These are phyloP conservation scores for Paradisaea rubra DNA, from an alignment of 2,113 vertebrate species.

Conservation along the genomic window DNA sequence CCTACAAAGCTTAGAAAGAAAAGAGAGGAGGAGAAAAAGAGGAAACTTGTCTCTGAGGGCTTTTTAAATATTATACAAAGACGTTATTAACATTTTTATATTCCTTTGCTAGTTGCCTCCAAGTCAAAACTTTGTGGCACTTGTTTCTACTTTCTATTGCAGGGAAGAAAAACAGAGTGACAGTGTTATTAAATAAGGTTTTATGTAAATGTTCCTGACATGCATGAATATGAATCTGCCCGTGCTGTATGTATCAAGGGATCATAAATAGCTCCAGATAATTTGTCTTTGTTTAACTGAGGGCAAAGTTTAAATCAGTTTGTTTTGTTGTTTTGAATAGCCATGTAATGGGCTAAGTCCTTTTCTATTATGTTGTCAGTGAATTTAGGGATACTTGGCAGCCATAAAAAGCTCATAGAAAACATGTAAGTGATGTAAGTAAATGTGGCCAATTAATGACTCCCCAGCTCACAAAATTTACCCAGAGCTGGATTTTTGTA, in stretches of 20 bases:
- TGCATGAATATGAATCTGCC: conserved; percentile 48
- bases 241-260: neutral
- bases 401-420: conserved; percentile 26
- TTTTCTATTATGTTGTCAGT: conserved; percentile 8
- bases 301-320: conserved; percentile 45
- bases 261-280: conserved; percentile 20
- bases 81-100: neutral
- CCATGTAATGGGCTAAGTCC: conserved; percentile 47
- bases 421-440: conserved; percentile 4
- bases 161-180: neutral
- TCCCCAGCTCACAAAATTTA: neutral
- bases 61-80: neutral
- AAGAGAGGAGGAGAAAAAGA: neutral
- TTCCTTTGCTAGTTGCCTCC: conserved; percentile 35
- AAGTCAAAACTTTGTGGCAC: conserved; percentile 41
- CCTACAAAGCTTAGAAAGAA: neutral
- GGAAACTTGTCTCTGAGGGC: neutral
- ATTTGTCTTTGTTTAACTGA: conserved; percentile 33
- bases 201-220: conserved; percentile 46
- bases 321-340: conserved; percentile 14
- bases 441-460: conserved; percentile 34
- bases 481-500: conserved; percentile 5
- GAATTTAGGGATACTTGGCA: conserved; percentile 38
- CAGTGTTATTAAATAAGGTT: neutral
- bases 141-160: neutral